These are phyloP conservation scores for Drosophila nigricruria DNA, from an alignment of 2,888 invertebrate genomes.

Conservation along the genomic window DNA sequence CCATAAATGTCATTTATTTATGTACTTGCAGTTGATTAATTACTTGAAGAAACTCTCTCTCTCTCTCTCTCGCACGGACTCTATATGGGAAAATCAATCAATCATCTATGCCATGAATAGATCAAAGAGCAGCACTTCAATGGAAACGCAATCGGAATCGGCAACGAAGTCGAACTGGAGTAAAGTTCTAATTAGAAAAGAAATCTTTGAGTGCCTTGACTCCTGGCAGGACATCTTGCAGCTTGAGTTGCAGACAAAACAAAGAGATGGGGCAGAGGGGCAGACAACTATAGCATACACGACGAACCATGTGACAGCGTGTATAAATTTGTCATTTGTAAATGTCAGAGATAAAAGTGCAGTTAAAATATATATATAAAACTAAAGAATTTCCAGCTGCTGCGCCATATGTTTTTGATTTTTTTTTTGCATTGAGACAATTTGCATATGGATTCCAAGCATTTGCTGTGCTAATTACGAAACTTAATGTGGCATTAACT, in stretches of 20 bases:
- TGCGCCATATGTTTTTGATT: conserved; percentile 73
- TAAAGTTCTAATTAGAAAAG: conserved; percentile 62
- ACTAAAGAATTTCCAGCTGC: conserved; percentile 9
- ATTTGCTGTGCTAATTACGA: conserved; percentile 80
- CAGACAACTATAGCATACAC: conserved; percentile 4
- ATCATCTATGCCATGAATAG: conserved; percentile 60
- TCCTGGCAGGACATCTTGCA: conserved; percentile 44
- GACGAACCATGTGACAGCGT: conserved; percentile 74
- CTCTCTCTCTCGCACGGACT: conserved; percentile 16
- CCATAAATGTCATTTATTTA: conserved; percentile 70
- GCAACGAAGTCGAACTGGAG: conserved; percentile 3
- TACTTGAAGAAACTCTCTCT: conserved; percentile 42
- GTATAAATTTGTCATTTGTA: conserved; percentile 81
- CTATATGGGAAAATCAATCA: conserved; percentile 58
- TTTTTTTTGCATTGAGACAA: conserved; percentile 63
- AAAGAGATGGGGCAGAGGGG: conserved; percentile 5
- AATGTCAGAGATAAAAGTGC: conserved; percentile 79
- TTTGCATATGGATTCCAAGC: conserved; percentile 67
- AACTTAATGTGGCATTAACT: conserved; percentile 74
- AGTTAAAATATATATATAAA: conserved; percentile 6
- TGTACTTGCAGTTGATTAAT: conserved; percentile 65
- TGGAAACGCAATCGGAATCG: conserved; percentile 37
- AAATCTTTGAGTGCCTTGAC: conserved; percentile 51
- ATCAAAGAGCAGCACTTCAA: conserved; percentile 70
- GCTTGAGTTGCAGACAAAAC: conserved; percentile 22